These are phyloP conservation scores for Leuctra nigra DNA, from an alignment of 2,888 invertebrate genomes.

Conservation along the genomic window DNA sequence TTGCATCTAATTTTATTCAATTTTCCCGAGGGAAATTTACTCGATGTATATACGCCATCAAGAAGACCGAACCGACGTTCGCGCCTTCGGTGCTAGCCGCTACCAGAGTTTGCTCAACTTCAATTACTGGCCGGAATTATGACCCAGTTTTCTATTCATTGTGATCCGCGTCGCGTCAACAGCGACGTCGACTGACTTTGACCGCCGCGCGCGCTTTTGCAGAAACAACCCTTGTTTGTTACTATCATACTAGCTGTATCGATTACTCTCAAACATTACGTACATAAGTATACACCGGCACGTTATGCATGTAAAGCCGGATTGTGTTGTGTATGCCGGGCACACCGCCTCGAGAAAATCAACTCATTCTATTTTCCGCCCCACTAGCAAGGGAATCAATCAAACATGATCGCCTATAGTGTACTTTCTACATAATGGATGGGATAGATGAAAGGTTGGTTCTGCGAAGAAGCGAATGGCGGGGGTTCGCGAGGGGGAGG, in stretches of 20 bases:
- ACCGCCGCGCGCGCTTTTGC: background rate
- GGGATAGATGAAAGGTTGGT: constrained; percentile 5
- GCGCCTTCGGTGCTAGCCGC: no score
- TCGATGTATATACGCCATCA: constrained; percentile 3
- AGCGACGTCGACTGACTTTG: constrained; percentile 1
- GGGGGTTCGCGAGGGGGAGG: background rate
- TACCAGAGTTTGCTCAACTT: constrained; percentile 2
- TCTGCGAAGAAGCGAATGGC: background rate
- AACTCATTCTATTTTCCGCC: constrained; percentile 15
- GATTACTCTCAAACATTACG: constrained; percentile 14
- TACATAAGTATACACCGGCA: constrained; percentile 1
- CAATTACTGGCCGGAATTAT: constrained; percentile 13
- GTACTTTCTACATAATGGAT: constrained; percentile 18
- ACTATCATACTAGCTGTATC: constrained; percentile 18
- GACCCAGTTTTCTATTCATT: constrained; percentile 17
- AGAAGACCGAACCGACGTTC: background rate
- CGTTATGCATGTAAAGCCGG: no score
- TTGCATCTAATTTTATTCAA: constrained; percentile 18
- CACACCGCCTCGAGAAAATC: constrained; percentile 11
- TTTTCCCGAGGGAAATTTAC: constrained; percentile 17
- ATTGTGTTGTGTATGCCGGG: constrained; percentile 6
- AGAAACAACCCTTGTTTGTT: constrained; percentile 7
- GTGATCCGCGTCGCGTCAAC: constrained; percentile 13
- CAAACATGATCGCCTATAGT: constrained; percentile 6
- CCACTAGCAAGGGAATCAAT: constrained; percentile 14